These are phyloP conservation scores for Tapera naevia DNA, from an alignment of 2,797 vertebrate genomes.

Conservation along the genomic window DNA sequence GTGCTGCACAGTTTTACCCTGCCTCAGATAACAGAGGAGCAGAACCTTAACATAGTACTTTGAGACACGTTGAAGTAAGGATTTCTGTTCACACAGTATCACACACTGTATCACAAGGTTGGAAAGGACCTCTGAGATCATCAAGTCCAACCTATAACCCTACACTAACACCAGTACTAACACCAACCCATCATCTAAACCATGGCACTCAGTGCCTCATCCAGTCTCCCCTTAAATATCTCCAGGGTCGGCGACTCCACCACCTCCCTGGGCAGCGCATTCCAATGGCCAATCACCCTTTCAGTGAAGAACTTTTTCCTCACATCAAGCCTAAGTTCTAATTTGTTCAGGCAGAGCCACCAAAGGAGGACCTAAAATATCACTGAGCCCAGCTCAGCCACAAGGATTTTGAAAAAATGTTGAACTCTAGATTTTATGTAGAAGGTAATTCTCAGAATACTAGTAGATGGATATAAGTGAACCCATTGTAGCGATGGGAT, in stretches of 20 bases:
- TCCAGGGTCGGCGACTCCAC: too few species aligned
- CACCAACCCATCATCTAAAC: too few species aligned
- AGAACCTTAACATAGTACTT: not conserved
- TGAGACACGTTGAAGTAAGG: not conserved
- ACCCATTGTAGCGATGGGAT: not conserved
- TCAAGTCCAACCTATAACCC: too few species aligned
- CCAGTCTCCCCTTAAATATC: too few species aligned
- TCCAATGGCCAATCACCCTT: too few species aligned
- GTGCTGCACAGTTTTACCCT: not conserved
- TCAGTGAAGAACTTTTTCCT: too few species aligned
- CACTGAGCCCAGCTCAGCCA: not conserved
- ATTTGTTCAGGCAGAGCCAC: not conserved
- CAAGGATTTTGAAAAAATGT: not conserved
- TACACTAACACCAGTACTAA: too few species aligned
- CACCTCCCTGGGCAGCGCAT: too few species aligned
- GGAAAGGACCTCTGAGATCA: too few species aligned
- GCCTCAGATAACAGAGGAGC: not conserved
- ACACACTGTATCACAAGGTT: too few species aligned
- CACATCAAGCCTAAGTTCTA: too few species aligned
- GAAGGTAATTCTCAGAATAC: not conserved
- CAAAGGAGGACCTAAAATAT: not conserved
- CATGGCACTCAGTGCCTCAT: too few species aligned
- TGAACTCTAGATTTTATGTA: not conserved
- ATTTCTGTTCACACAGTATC: not conserved
- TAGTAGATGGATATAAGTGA: not conserved